Evolutionary conservation across 2,797 vertebrate species (phyloP).

Genomic region (Spinibarbus caldwelli): DNA sequence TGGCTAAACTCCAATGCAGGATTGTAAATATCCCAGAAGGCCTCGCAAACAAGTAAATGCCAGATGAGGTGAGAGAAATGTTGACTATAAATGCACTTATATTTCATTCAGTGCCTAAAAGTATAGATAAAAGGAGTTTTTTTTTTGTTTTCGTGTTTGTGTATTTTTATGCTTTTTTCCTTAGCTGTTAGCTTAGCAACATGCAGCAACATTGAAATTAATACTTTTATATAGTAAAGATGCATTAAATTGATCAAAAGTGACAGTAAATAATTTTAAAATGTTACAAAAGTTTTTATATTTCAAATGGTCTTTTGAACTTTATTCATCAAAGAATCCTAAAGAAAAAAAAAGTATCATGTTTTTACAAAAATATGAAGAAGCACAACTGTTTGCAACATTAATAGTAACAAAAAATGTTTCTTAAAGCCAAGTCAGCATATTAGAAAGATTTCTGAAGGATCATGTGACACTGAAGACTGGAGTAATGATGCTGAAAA

Average conservation of each 20-base stretch:
- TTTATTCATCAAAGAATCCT: background rate
- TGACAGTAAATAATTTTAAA: background rate
- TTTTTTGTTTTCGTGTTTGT: no score
- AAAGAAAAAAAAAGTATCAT: background rate
- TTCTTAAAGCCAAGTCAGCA: background rate
- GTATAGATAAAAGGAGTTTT: no score
- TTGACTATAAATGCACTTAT: background rate
- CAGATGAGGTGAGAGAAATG: background rate
- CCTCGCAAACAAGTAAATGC: constrained; percentile 4
- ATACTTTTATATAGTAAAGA: background rate
- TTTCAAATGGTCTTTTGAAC: background rate
- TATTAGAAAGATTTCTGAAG: background rate
- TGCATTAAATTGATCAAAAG: background rate
- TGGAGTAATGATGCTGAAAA: background rate
- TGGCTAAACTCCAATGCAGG: background rate
- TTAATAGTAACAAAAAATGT: background rate
- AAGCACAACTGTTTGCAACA: background rate
- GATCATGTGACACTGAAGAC: background rate
- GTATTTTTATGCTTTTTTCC: background rate
- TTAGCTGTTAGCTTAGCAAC: background rate
- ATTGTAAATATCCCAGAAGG: constrained; percentile 2
- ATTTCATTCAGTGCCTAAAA: background rate
- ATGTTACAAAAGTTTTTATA: background rate
- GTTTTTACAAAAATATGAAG: background rate
- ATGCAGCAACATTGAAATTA: background rate